Conservation (phyloP, 2,113 vertebrate species). For the Salvator merianae region DNA sequence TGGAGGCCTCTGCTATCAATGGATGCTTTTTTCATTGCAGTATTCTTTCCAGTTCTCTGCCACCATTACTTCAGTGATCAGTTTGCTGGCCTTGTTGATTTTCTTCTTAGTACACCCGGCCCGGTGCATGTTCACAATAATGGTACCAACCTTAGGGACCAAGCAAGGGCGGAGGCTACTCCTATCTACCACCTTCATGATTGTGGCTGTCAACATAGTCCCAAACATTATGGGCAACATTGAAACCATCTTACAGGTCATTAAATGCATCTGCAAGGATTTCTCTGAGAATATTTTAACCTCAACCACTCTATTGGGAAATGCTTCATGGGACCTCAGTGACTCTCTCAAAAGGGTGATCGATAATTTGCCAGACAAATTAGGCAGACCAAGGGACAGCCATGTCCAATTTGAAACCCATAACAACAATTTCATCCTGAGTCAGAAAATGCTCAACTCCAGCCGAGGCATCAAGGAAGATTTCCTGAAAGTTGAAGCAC, state of each 20-base stretch:
- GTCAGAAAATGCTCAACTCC: conserved; percentile 63
- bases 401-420: conserved; percentile 67
- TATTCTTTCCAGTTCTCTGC: conserved; percentile 62
- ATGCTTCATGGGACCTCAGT: conserved; percentile 74
- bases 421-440: conserved; percentile 75
- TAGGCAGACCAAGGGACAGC: conserved; percentile 51
- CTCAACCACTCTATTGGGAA: conserved; percentile 76
- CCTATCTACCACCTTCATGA: conserved; percentile 81
- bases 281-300: conserved; percentile 84
- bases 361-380: neutral
- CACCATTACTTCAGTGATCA: conserved; percentile 62
- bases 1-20: conserved; percentile 78
- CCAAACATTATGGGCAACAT: conserved; percentile 86
- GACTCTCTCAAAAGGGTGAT: conserved; percentile 29
- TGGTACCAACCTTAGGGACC: conserved; percentile 84
- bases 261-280: conserved; percentile 85
- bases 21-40: conserved; percentile 80
- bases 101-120: conserved; percentile 83
- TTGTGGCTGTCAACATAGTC: conserved; percentile 77
- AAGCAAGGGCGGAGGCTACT: conserved; percentile 86
- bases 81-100: conserved; percentile 70
- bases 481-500: conserved; percentile 72
- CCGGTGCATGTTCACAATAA: conserved; percentile 87
- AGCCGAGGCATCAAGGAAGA: conserved; percentile 78
- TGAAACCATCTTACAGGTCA: conserved; percentile 70